These are phyloP conservation scores for Parnassius glacialis DNA, from an alignment of 2,888 invertebrate genomes.

Conservation along the genomic window DNA sequence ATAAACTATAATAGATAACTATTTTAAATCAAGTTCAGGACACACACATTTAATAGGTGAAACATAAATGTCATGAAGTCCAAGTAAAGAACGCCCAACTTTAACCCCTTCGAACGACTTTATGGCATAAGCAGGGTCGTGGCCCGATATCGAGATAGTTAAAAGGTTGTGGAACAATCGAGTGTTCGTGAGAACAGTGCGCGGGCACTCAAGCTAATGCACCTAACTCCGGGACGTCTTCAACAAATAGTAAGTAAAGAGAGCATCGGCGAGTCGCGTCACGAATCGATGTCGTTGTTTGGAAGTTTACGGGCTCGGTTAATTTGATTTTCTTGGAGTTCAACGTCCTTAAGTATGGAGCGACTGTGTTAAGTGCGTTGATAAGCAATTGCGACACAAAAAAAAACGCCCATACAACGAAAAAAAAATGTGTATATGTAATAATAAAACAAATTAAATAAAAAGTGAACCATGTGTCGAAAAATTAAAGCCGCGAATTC, in stretches of 20 bases:
- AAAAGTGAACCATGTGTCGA: too few relatives aligned
- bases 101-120: slow-evolving; percentile 49
- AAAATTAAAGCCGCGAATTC: too few relatives aligned
- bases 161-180: slow-evolving; percentile 71
- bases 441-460: too few relatives aligned
- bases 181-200: slow-evolving; percentile 68
- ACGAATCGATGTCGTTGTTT: slow-evolving; percentile 42
- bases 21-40: not conserved
- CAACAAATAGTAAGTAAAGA: slow-evolving; percentile 40
- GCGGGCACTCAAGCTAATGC: slow-evolving; percentile 51
- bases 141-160: slow-evolving; percentile 70
- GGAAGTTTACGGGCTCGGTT: slow-evolving; percentile 33
- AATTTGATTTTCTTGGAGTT: slow-evolving; percentile 34
- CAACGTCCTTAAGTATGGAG: slow-evolving; percentile 12
- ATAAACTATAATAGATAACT: too few relatives aligned
- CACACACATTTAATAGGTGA: slow-evolving; percentile 5
- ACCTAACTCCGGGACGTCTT: slow-evolving; percentile 36
- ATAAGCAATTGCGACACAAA: slow-evolving; percentile 15
- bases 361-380: slow-evolving; percentile 25
- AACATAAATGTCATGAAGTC: slow-evolving; percentile 12
- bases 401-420: slow-evolving; percentile 28
- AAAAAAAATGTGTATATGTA: not conserved
- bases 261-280: slow-evolving; percentile 41
- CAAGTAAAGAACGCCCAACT: slow-evolving; percentile 32
- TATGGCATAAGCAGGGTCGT: slow-evolving; percentile 61